Conservation (phyloP, 1,140 invertebrate genomes). For the Proctacanthus coquilletti region DNA sequence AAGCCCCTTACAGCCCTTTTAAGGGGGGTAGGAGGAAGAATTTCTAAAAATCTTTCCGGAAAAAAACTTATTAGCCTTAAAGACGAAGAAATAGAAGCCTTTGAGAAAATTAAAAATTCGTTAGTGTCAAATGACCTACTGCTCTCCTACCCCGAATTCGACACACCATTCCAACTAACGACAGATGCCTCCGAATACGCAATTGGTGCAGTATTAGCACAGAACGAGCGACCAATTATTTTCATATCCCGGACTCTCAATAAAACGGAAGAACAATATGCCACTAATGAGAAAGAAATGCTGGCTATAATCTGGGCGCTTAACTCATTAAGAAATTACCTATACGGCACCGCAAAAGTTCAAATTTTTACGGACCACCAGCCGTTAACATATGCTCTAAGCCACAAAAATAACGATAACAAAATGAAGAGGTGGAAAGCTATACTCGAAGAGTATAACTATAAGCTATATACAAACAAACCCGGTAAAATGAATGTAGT, state of each 20-base stretch:
- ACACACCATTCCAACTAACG: constrained; percentile 14
- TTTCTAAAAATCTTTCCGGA: constrained; percentile 1
- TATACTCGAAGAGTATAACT: constrained; percentile 18
- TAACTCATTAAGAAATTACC: constrained; percentile 19
- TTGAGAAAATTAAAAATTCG: constrained; percentile 25
- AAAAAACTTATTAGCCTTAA: constrained; percentile 4
- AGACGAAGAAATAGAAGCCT: constrained; percentile 14
- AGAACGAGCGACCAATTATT: constrained; percentile 12
- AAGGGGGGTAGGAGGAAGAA: constrained; percentile 5
- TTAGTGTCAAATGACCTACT: constrained; percentile 24
- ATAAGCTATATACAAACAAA: constrained; percentile 16
- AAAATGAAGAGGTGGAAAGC: constrained; percentile 25
- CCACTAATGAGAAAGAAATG: constrained; percentile 12
- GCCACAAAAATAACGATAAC: constrained; percentile 20
- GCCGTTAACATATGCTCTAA: constrained; percentile 25
- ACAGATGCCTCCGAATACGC: constrained; percentile 15
- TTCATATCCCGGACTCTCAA: constrained; percentile 19
- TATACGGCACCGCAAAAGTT: constrained; percentile 13
- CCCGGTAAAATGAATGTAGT: constrained; percentile 10
- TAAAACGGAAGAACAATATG: constrained; percentile 14
- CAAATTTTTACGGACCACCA: constrained; percentile 20
- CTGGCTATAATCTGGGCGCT: constrained; percentile 21
- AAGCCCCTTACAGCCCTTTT: constrained; percentile 5
- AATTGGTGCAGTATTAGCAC: constrained; percentile 18
- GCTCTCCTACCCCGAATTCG: constrained; percentile 22